Evolutionary conservation across 2,888 invertebrate species (phyloP).

Genomic region (Drosophila peninsularis): DNA sequence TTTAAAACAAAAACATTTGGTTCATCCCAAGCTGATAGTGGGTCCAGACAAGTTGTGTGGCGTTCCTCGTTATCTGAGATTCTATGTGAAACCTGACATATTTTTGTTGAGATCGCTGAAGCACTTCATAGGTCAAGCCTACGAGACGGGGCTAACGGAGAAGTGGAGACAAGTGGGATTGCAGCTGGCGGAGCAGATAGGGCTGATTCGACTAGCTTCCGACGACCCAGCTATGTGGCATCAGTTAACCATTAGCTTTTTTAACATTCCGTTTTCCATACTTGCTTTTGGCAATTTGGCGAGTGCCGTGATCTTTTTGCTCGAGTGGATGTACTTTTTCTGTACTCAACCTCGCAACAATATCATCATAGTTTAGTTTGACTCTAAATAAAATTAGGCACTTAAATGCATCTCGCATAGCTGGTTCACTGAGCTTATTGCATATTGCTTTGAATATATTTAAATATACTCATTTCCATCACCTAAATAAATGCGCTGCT

Average conservation of each 20-base stretch:
- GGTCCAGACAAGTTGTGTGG: constrained; percentile 16
- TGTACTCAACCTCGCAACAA: too few species aligned
- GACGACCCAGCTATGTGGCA: too few species aligned
- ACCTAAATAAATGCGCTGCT: too few species aligned
- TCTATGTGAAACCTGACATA: background rate
- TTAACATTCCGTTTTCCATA: too few species aligned
- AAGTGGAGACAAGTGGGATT: constrained; percentile 30
- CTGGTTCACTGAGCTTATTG: too few species aligned
- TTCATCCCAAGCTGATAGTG: constrained; percentile 20
- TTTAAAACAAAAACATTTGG: constrained; percentile 22
- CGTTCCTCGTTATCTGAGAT: constrained; percentile 6
- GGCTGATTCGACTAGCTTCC: too few species aligned
- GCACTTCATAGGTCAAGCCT: background rate
- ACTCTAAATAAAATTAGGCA: too few species aligned
- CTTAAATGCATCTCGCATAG: too few species aligned
- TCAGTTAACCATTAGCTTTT: too few species aligned
- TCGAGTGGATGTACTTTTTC: background rate
- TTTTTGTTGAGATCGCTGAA: background rate
- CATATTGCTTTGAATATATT: too few species aligned
- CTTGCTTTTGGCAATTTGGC: background rate
- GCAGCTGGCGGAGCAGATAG: background rate
- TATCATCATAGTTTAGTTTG: too few species aligned
- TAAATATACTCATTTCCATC: too few species aligned
- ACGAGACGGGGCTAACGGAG: constrained; percentile 2
- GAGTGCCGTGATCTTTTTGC: background rate